Evolutionary conservation across 2,113 vertebrate species (phyloP).

Genomic region (Poicephalus gulielmi): DNA sequence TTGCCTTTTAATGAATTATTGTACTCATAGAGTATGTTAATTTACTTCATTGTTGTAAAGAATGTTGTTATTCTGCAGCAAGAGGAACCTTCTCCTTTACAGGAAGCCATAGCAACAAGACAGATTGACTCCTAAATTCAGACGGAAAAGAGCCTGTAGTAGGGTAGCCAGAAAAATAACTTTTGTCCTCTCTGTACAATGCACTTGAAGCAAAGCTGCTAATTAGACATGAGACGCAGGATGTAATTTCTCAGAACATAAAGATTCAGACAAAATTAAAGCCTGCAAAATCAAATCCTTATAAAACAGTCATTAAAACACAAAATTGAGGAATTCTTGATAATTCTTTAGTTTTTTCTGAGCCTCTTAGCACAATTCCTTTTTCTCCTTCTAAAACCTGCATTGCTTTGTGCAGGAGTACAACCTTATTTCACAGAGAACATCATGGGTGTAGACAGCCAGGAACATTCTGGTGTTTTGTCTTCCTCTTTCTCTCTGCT

Average conservation of each 20-base stretch:
- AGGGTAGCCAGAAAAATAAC: neutral
- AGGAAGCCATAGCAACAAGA: constrained; percentile 23
- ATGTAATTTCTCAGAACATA: neutral
- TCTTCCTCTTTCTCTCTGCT: neutral
- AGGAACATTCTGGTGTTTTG: neutral
- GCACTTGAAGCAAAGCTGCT: neutral
- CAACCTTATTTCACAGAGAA: neutral
- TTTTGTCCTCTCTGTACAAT: neutral
- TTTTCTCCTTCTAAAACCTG: neutral
- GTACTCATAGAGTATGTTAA: neutral
- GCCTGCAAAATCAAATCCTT: neutral
- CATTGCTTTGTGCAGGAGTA: neutral
- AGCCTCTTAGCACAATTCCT: neutral
- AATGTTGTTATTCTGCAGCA: neutral
- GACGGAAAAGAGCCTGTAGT: neutral
- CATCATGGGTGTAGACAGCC: neutral
- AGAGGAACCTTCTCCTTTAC: neutral
- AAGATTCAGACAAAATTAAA: neutral
- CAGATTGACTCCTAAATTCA: constrained; percentile 11
- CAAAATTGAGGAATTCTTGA: neutral
- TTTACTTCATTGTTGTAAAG: neutral
- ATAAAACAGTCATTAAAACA: neutral
- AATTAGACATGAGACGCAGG: neutral
- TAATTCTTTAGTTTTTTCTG: neutral
- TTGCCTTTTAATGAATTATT: neutral